Conservation (phyloP, 2,888 invertebrate species). For the Icerya purchasi region DNA sequence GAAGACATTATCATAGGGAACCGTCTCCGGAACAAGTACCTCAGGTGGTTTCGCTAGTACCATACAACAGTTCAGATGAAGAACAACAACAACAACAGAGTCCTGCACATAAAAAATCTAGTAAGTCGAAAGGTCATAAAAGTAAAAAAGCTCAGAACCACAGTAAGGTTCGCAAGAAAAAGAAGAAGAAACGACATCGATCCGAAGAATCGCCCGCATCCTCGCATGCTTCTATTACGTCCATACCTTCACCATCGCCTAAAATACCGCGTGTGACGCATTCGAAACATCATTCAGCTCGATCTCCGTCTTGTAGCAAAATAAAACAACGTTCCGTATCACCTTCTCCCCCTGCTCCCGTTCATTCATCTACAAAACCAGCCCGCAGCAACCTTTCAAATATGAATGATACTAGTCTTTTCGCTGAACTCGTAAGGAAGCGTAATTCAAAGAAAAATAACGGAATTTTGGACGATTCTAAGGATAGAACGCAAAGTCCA, state of each 20-base stretch:
- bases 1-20: neutral
- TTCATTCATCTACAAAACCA: neutral
- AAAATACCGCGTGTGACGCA: neutral
- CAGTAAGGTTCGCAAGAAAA: slow-evolving; percentile 5
- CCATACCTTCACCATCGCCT: neutral
- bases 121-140: slow-evolving; percentile 8
- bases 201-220: neutral
- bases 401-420: slow-evolving; percentile 12
- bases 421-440: slow-evolving; percentile 6
- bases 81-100: neutral
- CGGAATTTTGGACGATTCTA: slow-evolving; percentile 3
- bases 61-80: slow-evolving; percentile 6
- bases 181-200: slow-evolving; percentile 5
- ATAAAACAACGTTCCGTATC: neutral
- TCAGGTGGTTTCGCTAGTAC: neutral
- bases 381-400: slow-evolving; percentile 1
- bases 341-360: neutral
- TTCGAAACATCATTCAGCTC: neutral
- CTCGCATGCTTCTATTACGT: neutral
- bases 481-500: neutral
- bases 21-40: neutral
- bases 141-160: slow-evolving; percentile 7
- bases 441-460: slow-evolving; percentile 4
- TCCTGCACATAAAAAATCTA: slow-evolving; percentile 1
- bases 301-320: neutral